Evolutionary conservation across 2,797 vertebrate genomes (phyloP).

Genomic region (Neosilurus hyrtlii): DNA sequence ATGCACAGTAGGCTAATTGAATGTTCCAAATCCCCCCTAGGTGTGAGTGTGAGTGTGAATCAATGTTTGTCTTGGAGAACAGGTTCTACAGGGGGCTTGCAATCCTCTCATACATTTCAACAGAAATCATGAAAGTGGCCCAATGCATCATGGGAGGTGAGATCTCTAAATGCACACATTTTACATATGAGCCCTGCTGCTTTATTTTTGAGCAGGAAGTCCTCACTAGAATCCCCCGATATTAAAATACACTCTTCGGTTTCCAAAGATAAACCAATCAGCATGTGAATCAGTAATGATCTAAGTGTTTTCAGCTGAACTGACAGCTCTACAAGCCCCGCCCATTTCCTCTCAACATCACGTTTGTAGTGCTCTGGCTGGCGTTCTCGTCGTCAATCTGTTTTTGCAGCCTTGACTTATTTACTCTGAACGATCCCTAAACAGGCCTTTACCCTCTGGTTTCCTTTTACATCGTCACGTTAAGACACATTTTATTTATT

Average conservation of each 20-base stretch:
- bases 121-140: too few species aligned
- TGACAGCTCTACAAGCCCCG: background rate
- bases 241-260: too few species aligned
- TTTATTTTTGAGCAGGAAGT: background rate
- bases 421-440: background rate
- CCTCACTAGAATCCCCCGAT: background rate
- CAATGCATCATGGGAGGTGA: too few species aligned
- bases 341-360: background rate
- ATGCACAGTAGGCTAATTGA: too few species aligned
- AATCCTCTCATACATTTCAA: too few species aligned
- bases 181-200: background rate
- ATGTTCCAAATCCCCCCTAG: too few species aligned
- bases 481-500: too few species aligned
- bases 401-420: too few species aligned
- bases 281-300: background rate
- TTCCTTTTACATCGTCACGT: background rate
- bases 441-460: background rate
- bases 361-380: background rate
- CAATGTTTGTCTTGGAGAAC: too few species aligned
- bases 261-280: background rate
- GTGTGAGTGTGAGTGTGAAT: too few species aligned
- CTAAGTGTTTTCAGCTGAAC: background rate
- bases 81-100: too few species aligned
- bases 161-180: background rate
- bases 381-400: too few species aligned